Percentiles rank a stretch among this genome's conserved stretches.
Evolutionary conservation across 1,140 invertebrate genomes (phyloP).

Genomic region (Bactericera cockerelli): DNA sequence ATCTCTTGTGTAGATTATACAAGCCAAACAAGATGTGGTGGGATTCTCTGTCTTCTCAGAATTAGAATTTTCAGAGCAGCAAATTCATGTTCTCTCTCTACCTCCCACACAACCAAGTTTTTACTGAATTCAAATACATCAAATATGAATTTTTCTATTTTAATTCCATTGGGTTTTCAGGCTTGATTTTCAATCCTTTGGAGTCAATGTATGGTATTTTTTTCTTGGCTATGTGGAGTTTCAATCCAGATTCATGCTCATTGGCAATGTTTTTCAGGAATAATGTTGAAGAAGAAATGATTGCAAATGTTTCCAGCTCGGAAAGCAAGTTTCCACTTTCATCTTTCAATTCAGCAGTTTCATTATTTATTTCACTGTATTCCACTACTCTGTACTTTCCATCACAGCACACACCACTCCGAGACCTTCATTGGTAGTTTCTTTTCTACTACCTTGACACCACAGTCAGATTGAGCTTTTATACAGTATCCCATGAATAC

Average conservation of each 20-base stretch:
- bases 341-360: constrained; percentile 66
- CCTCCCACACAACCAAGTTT: constrained; percentile 88
- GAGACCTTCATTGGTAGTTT: constrained; percentile 74
- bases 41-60: constrained; percentile 73
- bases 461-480: constrained; percentile 76
- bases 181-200: constrained; percentile 51
- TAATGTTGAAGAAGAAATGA: constrained; percentile 82
- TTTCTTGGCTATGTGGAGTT: constrained; percentile 91
- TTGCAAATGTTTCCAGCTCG: constrained; percentile 97
- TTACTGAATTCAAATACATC: constrained; percentile 91
- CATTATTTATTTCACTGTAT: constrained; percentile 87
- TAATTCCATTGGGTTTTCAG: constrained; percentile 85
- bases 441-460: constrained; percentile 92
- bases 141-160: constrained; percentile 99
- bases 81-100: constrained; percentile 83
- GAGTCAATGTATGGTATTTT: constrained; percentile 81
- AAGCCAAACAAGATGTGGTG: constrained; percentile 67
- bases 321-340: constrained; percentile 69
- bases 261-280: constrained; percentile 58
- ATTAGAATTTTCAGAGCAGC: constrained; percentile 93
- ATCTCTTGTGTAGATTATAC: constrained; percentile 63
- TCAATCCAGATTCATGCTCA: constrained; percentile 50
- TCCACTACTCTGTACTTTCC: constrained; percentile 87
- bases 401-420: constrained; percentile 88
- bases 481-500: constrained; percentile 92